These are phyloP conservation scores for Dendroctonus valens DNA, from an alignment of 1,140 invertebrate genomes.

Conservation along the genomic window DNA sequence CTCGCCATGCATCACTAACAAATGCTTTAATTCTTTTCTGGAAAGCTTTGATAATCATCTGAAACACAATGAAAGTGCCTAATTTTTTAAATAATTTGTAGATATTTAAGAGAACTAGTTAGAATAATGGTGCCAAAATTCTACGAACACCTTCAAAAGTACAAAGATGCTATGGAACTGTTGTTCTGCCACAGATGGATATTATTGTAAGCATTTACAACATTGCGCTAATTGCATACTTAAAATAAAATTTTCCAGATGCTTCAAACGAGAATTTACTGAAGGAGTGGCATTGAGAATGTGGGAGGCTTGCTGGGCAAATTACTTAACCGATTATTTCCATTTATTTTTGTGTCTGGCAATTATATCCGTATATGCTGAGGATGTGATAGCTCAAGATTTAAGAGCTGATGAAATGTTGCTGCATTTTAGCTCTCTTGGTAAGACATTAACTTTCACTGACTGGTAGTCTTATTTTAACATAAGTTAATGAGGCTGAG, in stretches of 20 bases:
- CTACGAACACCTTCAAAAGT: constrained; percentile 78
- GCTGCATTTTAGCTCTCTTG: constrained; percentile 87
- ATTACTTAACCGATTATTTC: constrained; percentile 90
- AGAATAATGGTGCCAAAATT: constrained; percentile 85
- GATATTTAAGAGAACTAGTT: constrained; percentile 80
- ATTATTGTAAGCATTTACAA: constrained; percentile 64
- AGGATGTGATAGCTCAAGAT: constrained; percentile 87
- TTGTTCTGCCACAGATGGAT: constrained; percentile 94
- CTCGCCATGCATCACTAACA: no score
- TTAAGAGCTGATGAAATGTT: constrained; percentile 91
- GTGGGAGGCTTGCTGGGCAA: constrained; percentile 95
- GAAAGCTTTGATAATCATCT: neutral
- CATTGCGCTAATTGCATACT: constrained; percentile 3
- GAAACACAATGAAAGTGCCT: neutral
- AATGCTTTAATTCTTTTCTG: no score
- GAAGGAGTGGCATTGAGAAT: constrained; percentile 81
- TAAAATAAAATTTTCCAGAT: constrained; percentile 53
- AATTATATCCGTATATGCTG: constrained; percentile 88
- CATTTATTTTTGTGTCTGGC: constrained; percentile 88
- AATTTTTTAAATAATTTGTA: neutral
- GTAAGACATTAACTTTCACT: constrained; percentile 43
- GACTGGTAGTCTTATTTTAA: no score
- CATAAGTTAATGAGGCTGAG: no score
- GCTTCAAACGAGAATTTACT: constrained; percentile 87
- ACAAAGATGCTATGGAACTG: constrained; percentile 82